A percentile compares a stretch with the other conserved stretches of the same genome.
Conservation (phyloP, 2,888 invertebrate species). For the Anthoptus insignis region DNA sequence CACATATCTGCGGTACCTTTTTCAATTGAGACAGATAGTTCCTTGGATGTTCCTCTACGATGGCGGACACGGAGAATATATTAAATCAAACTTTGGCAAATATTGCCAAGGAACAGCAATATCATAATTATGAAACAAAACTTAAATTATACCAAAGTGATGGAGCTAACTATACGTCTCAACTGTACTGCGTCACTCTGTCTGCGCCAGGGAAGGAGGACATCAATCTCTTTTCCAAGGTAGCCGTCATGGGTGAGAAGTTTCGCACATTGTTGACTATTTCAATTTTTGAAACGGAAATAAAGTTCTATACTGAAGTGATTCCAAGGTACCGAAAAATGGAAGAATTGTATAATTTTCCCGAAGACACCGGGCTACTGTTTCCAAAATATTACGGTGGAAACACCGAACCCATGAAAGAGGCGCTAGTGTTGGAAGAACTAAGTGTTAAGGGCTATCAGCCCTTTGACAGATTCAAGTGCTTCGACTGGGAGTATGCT, state of each 20-base stretch:
- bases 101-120: slow-evolving; percentile 56
- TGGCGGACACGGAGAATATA: slow-evolving; percentile 55
- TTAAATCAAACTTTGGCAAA: slow-evolving; percentile 52
- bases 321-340: slow-evolving; percentile 45
- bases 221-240: slow-evolving; percentile 52
- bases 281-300: slow-evolving; percentile 47
- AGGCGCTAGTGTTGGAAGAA: slow-evolving; percentile 54
- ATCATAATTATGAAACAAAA: slow-evolving; percentile 50
- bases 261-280: slow-evolving; percentile 38
- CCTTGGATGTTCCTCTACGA: too few relatives aligned
- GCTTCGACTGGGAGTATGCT: slow-evolving; percentile 57
- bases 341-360: slow-evolving; percentile 47
- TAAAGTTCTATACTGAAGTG: slow-evolving; percentile 50
- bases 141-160: slow-evolving; percentile 56
- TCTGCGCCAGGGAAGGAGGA: slow-evolving; percentile 50
- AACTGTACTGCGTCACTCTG: slow-evolving; percentile 55
- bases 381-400: slow-evolving; percentile 51
- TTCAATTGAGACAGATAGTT: too few relatives aligned
- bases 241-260: slow-evolving; percentile 48
- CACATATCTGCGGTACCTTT: too few relatives aligned
- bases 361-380: slow-evolving; percentile 48
- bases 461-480: slow-evolving; percentile 49
- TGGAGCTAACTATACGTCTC: slow-evolving; percentile 66
- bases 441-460: slow-evolving; percentile 49
- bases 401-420: slow-evolving; percentile 43